Conservation (phyloP, 2,113 vertebrate species). For the Saguinus midas region DNA sequence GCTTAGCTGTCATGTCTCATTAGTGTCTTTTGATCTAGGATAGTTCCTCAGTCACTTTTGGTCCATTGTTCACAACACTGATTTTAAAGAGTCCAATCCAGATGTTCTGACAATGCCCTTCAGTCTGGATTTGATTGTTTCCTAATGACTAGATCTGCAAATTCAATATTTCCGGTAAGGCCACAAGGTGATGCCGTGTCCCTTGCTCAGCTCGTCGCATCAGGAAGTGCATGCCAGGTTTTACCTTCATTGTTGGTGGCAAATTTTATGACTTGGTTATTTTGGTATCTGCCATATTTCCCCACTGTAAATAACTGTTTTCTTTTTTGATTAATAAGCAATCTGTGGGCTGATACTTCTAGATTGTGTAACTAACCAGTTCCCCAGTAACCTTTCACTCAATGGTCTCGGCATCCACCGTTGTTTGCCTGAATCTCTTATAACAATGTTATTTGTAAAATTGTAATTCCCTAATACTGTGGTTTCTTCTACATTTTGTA, state of each 20-base stretch:
- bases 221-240: neutral
- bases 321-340: slow-evolving; percentile 2
- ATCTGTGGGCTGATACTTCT: neutral
- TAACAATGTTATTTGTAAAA: neutral
- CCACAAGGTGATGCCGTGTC: neutral
- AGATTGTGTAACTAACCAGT: neutral
- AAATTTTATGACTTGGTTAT: neutral
- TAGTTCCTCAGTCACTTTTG: neutral
- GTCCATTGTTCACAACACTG: neutral
- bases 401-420: neutral
- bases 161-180: neutral
- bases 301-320: neutral
- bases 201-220: neutral
- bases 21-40: neutral
- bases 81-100: neutral
- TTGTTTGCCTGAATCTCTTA: neutral
- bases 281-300: neutral
- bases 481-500: neutral
- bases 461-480: neutral
- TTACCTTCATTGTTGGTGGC: neutral
- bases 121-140: neutral
- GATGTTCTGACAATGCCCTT: neutral
- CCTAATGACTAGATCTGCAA: neutral
- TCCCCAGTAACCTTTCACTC: neutral
- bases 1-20: neutral